phyloP scores from a whole-genome alignment of 2,888 invertebrate genomes.

The Tanytarsus gracilentus region DNA sequence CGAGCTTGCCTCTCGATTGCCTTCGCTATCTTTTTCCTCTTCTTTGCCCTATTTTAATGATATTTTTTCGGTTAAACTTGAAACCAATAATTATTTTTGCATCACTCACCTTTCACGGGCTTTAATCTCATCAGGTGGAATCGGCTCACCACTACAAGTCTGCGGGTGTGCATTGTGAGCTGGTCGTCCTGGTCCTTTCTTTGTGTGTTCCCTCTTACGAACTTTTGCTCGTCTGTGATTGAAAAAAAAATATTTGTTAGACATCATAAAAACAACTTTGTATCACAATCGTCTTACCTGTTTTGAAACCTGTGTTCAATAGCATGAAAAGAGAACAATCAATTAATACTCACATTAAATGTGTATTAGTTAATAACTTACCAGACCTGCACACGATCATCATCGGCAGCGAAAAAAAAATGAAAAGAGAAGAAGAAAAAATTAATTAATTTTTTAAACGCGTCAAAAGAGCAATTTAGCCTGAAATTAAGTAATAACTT shows the following conservation, averaged over 20 bases:
- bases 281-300: too few species aligned
- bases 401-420: too few species aligned
- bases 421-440: too few species aligned
- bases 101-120: conserved; percentile 63
- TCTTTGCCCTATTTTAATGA: conserved; percentile 55
- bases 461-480: conserved; percentile 9
- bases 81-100: conserved; percentile 17
- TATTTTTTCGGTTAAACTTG: not conserved
- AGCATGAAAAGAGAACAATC: too few species aligned
- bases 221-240: conserved; percentile 98
- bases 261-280: too few species aligned
- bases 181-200: conserved; percentile 95
- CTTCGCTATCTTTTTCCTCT: conserved; percentile 85
- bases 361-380: too few species aligned
- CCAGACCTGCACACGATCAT: too few species aligned
- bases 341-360: too few species aligned
- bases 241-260: too few species aligned
- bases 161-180: conserved; percentile 98
- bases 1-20: conserved; percentile 85
- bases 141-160: conserved; percentile 94
- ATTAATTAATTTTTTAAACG: not conserved
- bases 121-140: conserved; percentile 80
- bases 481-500: too few species aligned
- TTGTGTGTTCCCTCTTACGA: conserved; percentile 98
- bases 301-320: conserved; percentile 21